These are phyloP conservation scores for Tarsius wallacei DNA, from an alignment of 2,797 vertebrate species.

Conservation along the genomic window DNA sequence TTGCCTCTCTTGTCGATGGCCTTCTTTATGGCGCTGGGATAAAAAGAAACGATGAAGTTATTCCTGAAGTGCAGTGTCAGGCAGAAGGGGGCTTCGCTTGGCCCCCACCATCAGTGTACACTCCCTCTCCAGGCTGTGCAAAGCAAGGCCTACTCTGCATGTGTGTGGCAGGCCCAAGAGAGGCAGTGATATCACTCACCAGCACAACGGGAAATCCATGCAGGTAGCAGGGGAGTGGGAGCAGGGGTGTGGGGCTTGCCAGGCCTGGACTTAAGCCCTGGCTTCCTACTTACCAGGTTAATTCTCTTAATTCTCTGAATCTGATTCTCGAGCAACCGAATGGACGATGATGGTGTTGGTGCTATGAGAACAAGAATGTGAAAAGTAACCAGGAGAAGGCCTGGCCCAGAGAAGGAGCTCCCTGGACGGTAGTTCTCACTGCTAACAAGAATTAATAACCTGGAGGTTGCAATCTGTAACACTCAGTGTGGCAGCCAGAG, in stretches of 20 bases:
- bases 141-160: not conserved
- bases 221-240: not conserved
- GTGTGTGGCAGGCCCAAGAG: too few species aligned
- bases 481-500: not conserved
- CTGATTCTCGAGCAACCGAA: constrained; percentile 22
- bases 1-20: constrained; percentile 43
- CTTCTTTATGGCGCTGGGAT: constrained; percentile 70
- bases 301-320: constrained; percentile 57
- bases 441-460: constrained; percentile 50
- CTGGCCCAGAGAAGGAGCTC: constrained; percentile 22
- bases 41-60: constrained; percentile 45
- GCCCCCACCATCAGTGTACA: not conserved
- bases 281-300: constrained; percentile 27
- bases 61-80: not conserved
- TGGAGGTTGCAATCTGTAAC: constrained; percentile 6
- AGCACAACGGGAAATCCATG: not conserved
- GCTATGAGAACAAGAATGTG: not conserved
- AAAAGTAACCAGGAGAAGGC: constrained; percentile 2
- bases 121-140: not conserved
- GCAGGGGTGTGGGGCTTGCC: not conserved
- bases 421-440: constrained; percentile 38
- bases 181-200: not conserved
- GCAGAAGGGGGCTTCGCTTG: not conserved
- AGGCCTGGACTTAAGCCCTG: constrained; percentile 12
- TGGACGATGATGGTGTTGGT: not conserved